Percentiles rank a stretch among this genome's conserved stretches.
Conservation (phyloP, 2,888 invertebrate genomes). For the Synanthedon formicaeformis region DNA sequence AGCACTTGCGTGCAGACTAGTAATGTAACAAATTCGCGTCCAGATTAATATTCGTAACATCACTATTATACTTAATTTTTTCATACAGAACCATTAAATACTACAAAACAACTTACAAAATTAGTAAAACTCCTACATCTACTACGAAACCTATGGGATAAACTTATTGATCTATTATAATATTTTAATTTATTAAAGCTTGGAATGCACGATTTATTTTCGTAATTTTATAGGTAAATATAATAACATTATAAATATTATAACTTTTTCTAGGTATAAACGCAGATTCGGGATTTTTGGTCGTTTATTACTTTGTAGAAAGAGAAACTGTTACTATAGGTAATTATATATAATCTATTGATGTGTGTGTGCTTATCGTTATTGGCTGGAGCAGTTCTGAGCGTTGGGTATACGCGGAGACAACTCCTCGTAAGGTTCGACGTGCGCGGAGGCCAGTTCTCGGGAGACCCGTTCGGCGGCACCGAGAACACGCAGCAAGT, state of each 20-base stretch:
- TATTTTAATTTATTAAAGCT: constrained; percentile 28
- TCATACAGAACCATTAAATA: neutral
- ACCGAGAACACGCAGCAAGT: constrained; percentile 78
- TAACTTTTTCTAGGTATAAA: neutral
- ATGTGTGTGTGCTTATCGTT: constrained; percentile 35
- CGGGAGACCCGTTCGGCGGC: constrained; percentile 81
- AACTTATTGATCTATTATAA: too few species aligned
- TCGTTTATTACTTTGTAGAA: neutral
- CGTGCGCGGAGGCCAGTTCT: constrained; percentile 76
- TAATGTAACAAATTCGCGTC: too few species aligned
- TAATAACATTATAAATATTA: neutral
- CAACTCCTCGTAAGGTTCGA: constrained; percentile 80
- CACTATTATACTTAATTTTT: too few species aligned
- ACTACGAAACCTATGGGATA: constrained; percentile 3
- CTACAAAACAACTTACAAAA: constrained; percentile 4
- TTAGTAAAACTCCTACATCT: constrained; percentile 2
- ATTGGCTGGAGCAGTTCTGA: constrained; percentile 75
- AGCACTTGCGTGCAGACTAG: too few species aligned
- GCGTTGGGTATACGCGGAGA: constrained; percentile 70
- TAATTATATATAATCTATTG: neutral
- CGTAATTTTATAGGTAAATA: constrained; percentile 1
- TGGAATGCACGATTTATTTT: constrained; percentile 13
- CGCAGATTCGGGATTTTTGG: neutral
- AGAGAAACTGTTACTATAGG: neutral
- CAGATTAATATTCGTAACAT: too few species aligned